Conservation (phyloP, 2,888 invertebrate genomes). For the Unio delphinus region DNA sequence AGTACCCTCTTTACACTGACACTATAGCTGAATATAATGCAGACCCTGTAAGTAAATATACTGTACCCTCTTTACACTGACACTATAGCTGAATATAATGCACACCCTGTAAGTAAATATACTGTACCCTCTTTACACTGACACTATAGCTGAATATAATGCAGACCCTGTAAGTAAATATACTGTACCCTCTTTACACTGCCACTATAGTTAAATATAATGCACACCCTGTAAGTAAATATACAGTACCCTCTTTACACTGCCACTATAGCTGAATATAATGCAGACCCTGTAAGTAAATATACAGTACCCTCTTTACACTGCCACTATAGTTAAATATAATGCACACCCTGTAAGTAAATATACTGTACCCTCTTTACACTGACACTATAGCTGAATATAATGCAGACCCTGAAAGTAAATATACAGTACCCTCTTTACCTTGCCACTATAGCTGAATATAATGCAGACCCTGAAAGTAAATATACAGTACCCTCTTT, state of each 20-base stretch:
- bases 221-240: constrained; percentile 76
- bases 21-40: constrained; percentile 93
- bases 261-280: constrained; percentile 88
- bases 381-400: constrained; percentile 96
- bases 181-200: constrained; percentile 96
- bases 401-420: constrained; percentile 76
- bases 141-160: constrained; percentile 92
- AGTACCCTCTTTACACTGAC: constrained; percentile 98
- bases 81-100: constrained; percentile 91
- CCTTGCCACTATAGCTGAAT: constrained; percentile 94
- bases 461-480: constrained; percentile 78
- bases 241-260: too few relatives aligned
- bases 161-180: constrained; percentile 71
- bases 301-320: too few relatives aligned
- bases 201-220: constrained; percentile 95
- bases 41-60: constrained; percentile 72
- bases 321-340: too few relatives aligned
- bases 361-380: constrained; percentile 92
- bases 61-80: constrained; percentile 99
- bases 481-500: not conserved
- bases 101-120: constrained; percentile 72
- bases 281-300: constrained; percentile 77
- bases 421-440: not conserved
- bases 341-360: too few relatives aligned
- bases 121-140: constrained; percentile 75